Conservation (phyloP, 2,888 invertebrate species). For the Hypselothyrea guttata region DNA sequence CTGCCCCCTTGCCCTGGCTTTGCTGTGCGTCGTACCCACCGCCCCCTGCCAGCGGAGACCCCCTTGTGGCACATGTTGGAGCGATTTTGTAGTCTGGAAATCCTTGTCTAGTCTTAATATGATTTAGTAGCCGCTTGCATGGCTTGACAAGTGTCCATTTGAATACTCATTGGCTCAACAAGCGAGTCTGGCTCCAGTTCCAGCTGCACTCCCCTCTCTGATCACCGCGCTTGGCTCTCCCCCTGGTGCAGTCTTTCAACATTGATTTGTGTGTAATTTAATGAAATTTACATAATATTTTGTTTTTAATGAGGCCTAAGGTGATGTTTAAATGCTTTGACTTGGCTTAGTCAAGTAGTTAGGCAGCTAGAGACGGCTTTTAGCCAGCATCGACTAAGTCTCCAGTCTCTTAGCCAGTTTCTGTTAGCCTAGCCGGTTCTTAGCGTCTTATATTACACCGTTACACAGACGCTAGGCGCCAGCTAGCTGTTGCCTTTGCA, state of each 20-base stretch:
- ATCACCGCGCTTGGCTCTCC: not conserved
- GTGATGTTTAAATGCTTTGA: constrained; percentile 78
- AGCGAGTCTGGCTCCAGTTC: constrained; percentile 38
- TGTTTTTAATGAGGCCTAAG: constrained; percentile 79
- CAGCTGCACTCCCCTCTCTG: not conserved
- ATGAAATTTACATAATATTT: constrained; percentile 79
- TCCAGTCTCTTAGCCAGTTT: constrained; percentile 10
- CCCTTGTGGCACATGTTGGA: constrained; percentile 61
- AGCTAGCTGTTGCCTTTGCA: constrained; percentile 19
- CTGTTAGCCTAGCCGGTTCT: constrained; percentile 46
- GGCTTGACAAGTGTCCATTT: constrained; percentile 81
- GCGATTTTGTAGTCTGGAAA: constrained; percentile 75
- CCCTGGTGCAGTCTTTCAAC: constrained; percentile 38
- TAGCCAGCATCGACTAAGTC: constrained; percentile 4
- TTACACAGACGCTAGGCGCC: constrained; percentile 40
- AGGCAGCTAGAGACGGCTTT: constrained; percentile 9
- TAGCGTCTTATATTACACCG: constrained; percentile 37
- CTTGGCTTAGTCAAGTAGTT: constrained; percentile 66
- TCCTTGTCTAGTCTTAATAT: constrained; percentile 79
- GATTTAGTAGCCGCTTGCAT: constrained; percentile 79
- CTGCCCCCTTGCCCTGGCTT: constrained; percentile 3
- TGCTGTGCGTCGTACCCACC: not conserved
- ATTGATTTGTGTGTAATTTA: constrained; percentile 79
- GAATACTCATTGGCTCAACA: constrained; percentile 80
- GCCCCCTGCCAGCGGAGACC: not conserved